A percentile compares a stretch with the other conserved stretches of the same genome.
phyloP scores from a whole-genome alignment of 2,797 vertebrate genomes.

The Tragopan temminckii region DNA sequence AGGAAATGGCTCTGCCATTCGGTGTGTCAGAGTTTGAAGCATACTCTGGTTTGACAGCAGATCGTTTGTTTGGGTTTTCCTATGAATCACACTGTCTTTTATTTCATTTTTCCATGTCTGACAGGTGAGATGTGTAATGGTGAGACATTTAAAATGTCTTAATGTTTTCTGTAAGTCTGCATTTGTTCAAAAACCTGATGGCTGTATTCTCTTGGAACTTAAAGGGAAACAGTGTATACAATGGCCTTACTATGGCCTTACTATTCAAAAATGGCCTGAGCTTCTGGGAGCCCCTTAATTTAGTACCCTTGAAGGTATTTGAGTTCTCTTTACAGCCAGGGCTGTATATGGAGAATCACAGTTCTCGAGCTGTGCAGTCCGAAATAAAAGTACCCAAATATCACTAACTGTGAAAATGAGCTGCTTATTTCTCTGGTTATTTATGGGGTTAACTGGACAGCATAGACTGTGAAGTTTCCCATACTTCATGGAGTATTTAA shows the following conservation, averaged over 20 bases:
- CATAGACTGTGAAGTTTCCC: background rate
- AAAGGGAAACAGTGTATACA: background rate
- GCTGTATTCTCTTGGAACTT: background rate
- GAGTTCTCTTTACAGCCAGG: background rate
- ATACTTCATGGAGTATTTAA: background rate
- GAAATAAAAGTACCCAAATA: background rate
- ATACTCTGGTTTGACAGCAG: background rate
- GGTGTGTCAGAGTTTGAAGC: background rate
- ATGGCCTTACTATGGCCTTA: background rate
- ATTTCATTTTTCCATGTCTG: background rate
- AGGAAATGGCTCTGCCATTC: background rate
- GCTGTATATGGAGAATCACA: background rate
- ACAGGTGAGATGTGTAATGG: background rate
- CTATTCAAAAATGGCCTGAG: background rate
- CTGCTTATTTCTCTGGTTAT: background rate
- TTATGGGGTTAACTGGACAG: background rate
- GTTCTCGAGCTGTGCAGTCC: background rate
- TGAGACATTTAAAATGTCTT: background rate
- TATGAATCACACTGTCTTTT: conserved; percentile 7
- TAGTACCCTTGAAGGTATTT: background rate
- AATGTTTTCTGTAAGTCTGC: background rate
- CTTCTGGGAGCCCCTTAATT: background rate
- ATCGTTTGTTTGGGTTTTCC: background rate
- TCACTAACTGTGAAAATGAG: background rate
- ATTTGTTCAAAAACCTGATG: background rate